These are phyloP conservation scores for Hylaeus anthracinus DNA, from an alignment of 1,140 invertebrate species.

Conservation along the genomic window DNA sequence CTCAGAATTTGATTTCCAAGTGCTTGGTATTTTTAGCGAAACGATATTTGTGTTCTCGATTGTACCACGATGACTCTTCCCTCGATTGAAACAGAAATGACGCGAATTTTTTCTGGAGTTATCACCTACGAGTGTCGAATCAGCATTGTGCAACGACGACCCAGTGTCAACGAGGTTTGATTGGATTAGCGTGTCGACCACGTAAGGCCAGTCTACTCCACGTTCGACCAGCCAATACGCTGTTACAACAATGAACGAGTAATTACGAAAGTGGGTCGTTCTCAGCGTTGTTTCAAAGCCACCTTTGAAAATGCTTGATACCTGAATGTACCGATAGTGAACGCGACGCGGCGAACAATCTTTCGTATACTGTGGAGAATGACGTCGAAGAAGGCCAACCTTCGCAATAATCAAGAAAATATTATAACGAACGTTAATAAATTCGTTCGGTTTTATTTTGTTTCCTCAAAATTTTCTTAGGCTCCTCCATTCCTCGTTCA, in stretches of 20 bases:
- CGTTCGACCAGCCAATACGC: conserved; percentile 7
- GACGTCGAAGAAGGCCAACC: background rate
- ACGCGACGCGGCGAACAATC: background rate
- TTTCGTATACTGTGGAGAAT: background rate
- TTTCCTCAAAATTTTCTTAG: no score
- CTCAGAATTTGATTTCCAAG: no score
- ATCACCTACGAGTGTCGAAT: conserved; percentile 4
- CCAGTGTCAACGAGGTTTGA: conserved; percentile 39
- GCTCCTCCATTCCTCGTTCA: no score
- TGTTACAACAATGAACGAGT: conserved; percentile 52
- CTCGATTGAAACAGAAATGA: background rate
- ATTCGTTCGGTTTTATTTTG: no score
- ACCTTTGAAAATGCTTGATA: conserved; percentile 43
- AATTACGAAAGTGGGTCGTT: conserved; percentile 60
- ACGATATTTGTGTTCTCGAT: no score
- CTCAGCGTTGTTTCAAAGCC: conserved; percentile 32
- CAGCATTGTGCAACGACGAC: conserved; percentile 26
- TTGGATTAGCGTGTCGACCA: conserved; percentile 51
- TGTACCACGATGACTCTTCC: no score
- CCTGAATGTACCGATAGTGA: conserved; percentile 17
- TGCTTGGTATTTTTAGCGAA: no score
- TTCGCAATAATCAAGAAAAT: background rate
- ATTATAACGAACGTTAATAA: background rate
- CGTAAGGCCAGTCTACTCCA: conserved; percentile 33
- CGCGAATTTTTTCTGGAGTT: background rate